A percentile compares a stretch with the other conserved stretches of the same genome.
Evolutionary conservation across 2,888 invertebrate genomes (phyloP).

Genomic region (Aproaerema taeniolella): DNA sequence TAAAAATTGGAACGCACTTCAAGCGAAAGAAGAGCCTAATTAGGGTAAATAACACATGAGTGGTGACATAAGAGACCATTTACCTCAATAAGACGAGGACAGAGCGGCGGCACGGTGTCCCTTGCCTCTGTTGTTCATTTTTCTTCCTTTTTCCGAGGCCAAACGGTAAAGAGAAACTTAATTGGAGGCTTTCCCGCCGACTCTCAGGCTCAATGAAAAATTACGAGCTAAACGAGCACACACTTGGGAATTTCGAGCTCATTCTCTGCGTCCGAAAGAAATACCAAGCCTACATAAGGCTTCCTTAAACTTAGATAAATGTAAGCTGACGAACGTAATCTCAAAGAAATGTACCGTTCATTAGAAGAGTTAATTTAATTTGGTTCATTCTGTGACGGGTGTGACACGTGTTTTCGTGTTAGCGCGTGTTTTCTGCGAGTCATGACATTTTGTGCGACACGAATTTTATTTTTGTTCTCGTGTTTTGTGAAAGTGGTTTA

Average conservation of each 20-base stretch:
- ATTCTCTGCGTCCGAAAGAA: constrained; percentile 60
- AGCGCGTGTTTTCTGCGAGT: too few species aligned
- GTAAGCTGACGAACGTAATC: constrained; percentile 58
- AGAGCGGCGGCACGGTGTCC: constrained; percentile 49
- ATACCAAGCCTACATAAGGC: constrained; percentile 47
- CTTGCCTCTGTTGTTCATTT: constrained; percentile 65
- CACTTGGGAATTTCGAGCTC: constrained; percentile 66
- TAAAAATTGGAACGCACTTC: too few species aligned
- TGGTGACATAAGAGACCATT: too few species aligned
- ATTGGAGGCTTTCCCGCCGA: constrained; percentile 72
- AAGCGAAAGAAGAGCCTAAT: too few species aligned
- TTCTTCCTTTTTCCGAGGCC: constrained; percentile 60
- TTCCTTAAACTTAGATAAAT: constrained; percentile 56
- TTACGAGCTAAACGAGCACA: constrained; percentile 75
- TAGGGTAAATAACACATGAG: too few species aligned
- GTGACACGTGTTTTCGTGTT: constrained; percentile 6
- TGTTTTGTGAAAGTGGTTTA: too few species aligned
- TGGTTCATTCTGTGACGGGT: constrained; percentile 27
- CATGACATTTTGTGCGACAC: too few species aligned
- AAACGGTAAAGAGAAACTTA: constrained; percentile 76
- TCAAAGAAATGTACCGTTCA: constrained; percentile 54
- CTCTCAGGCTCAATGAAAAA: constrained; percentile 75
- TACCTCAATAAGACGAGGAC: constrained; percentile 28
- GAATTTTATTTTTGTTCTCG: too few species aligned
- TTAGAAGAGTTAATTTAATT: constrained; percentile 49